phyloP scores from a whole-genome alignment of 2,113 vertebrate genomes.

The Epinephelus fuscoguttatus region DNA sequence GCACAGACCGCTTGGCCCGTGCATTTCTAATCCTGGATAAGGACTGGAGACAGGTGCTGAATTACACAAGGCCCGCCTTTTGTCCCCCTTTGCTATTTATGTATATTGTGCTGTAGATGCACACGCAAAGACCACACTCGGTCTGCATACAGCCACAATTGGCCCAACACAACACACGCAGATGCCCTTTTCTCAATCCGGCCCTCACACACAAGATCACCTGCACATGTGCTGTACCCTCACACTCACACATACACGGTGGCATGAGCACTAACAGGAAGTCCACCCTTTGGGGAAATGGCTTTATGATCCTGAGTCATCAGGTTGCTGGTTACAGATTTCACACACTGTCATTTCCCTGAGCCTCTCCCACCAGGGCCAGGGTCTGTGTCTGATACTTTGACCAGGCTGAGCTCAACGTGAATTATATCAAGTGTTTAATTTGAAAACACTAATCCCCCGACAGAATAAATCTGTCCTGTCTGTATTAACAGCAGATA shows the following conservation, averaged over 20 bases:
- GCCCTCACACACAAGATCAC: not conserved
- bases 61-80: constrained; percentile 58
- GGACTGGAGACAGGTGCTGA: constrained; percentile 69
- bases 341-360: constrained; percentile 27
- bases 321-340: constrained; percentile 36
- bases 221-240: not conserved
- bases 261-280: constrained; percentile 65
- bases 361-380: not conserved
- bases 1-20: constrained; percentile 24
- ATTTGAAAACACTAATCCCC: constrained; percentile 22
- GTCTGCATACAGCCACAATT: not conserved
- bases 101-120: constrained; percentile 18
- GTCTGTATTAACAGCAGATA: not conserved
- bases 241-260: constrained; percentile 5
- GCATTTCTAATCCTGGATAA: constrained; percentile 73
- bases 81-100: constrained; percentile 63
- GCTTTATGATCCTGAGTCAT: constrained; percentile 64
- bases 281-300: constrained; percentile 52
- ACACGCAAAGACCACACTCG: not conserved
- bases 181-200: not conserved
- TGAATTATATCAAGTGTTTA: not conserved
- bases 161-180: not conserved
- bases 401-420: not conserved
- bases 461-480: not conserved
- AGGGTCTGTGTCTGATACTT: not conserved